Conservation (phyloP, 1,140 invertebrate genomes). For the Meteorus sp. region DNA sequence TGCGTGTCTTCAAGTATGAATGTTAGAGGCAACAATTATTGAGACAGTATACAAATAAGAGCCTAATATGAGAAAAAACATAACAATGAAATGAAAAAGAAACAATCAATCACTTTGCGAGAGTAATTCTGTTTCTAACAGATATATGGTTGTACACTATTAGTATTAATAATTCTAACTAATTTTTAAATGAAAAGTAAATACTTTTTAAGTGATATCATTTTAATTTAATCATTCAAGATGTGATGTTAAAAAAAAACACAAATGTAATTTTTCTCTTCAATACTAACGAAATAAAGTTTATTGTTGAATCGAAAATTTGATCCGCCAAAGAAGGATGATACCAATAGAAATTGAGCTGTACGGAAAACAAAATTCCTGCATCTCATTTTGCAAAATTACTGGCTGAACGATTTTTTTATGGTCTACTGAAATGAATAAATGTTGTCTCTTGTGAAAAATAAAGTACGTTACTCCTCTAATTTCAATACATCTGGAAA, state of each 20-base stretch:
- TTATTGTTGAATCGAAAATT: constrained; percentile 47
- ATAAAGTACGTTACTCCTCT: too few species aligned
- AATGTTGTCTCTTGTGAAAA: constrained; percentile 58
- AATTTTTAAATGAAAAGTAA: constrained; percentile 55
- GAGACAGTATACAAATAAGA: constrained; percentile 28
- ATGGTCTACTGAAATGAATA: constrained; percentile 55
- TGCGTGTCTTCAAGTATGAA: constrained; percentile 29
- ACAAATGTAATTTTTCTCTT: constrained; percentile 49
- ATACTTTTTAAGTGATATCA: constrained; percentile 54
- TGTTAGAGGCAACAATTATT: constrained; percentile 25
- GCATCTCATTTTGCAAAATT: constrained; percentile 48
- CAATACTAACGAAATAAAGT: constrained; percentile 52
- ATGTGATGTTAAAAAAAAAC: constrained; percentile 54
- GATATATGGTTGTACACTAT: constrained; percentile 59
- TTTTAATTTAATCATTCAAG: constrained; percentile 58
- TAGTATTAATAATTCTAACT: constrained; percentile 59
- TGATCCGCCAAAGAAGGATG: constrained; percentile 37
- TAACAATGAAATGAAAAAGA: constrained; percentile 15
- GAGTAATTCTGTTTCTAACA: constrained; percentile 39
- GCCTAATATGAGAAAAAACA: constrained; percentile 35
- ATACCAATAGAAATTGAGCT: constrained; percentile 40
- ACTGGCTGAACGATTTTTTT: constrained; percentile 57
- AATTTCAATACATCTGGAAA: too few species aligned
- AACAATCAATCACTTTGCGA: constrained; percentile 44
- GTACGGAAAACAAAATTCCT: too few species aligned